phyloP scores from a whole-genome alignment of 2,797 vertebrate species.

The Phoebastria nigripes region DNA sequence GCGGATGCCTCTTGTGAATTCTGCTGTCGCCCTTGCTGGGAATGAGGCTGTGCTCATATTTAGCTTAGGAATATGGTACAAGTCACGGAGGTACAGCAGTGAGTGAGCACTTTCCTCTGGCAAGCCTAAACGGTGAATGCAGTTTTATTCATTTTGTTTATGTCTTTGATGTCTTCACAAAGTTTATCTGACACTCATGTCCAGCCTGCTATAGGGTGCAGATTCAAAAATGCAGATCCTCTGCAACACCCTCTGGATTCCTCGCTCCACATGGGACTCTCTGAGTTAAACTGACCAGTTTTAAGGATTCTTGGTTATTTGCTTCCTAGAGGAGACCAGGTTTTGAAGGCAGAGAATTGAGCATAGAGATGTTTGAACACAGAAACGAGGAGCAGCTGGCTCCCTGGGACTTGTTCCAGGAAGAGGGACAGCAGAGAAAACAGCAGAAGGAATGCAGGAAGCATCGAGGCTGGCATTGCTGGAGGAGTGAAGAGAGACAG shows the following conservation, averaged over 20 bases:
- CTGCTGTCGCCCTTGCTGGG: neutral
- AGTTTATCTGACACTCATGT: neutral
- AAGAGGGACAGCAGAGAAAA: slow-evolving; percentile 40
- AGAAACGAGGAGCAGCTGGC: slow-evolving; percentile 9
- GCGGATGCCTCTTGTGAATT: neutral
- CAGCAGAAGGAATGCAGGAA: slow-evolving; percentile 47
- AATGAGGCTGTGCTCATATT: neutral
- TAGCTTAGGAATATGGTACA: neutral
- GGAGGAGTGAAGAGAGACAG: neutral
- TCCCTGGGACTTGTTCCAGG: slow-evolving; percentile 33
- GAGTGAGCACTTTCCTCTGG: neutral
- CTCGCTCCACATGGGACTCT: neutral
- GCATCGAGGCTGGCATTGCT: slow-evolving; percentile 18
- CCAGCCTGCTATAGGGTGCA: neutral
- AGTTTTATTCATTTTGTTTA: neutral
- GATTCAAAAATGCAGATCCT: neutral
- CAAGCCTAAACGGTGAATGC: neutral
- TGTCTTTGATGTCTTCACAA: neutral
- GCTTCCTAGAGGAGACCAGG: neutral
- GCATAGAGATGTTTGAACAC: slow-evolving; percentile 40
- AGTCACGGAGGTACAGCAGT: neutral
- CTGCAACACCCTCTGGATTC: neutral
- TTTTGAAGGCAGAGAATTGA: slow-evolving; percentile 30
- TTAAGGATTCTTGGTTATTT: neutral
- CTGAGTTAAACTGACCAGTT: neutral